Evolutionary conservation across 1,140 invertebrate genomes (phyloP).

Genomic region (Orius insidiosus): DNA sequence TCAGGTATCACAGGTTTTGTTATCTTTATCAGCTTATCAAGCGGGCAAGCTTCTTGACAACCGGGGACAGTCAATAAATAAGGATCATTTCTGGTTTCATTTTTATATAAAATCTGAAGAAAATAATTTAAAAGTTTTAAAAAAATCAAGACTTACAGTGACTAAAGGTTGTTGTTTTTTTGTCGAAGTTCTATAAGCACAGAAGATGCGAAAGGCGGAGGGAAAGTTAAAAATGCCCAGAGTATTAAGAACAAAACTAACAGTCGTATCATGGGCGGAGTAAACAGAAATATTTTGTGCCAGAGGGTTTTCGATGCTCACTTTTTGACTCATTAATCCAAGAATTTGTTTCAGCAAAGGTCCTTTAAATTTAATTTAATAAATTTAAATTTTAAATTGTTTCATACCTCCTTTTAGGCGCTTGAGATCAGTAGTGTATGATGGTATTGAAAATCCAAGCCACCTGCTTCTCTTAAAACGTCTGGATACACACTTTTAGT

Average conservation of each 20-base stretch:
- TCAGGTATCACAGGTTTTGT: constrained; percentile 33
- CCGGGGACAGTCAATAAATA: constrained; percentile 34
- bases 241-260: constrained; percentile 56
- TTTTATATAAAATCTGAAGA: constrained; percentile 42
- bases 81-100: constrained; percentile 29
- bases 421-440: constrained; percentile 32
- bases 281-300: constrained; percentile 52
- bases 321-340: constrained; percentile 34
- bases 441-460: constrained; percentile 31
- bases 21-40: constrained; percentile 33
- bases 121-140: constrained; percentile 4
- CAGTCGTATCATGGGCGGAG: constrained; percentile 67
- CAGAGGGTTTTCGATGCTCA: constrained; percentile 25
- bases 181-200: constrained; percentile 33
- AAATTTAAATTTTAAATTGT: constrained; percentile 16
- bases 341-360: constrained; percentile 47
- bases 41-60: constrained; percentile 38
- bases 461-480: constrained; percentile 31
- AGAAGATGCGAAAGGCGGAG: constrained; percentile 59
- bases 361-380: constrained; percentile 34
- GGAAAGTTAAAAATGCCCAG: constrained; percentile 54
- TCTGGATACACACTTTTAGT: constrained; percentile 38
- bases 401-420: constrained; percentile 24
- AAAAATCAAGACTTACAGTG: constrained; percentile 18
- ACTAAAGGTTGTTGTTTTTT: constrained; percentile 25